Percentiles rank a stretch among this genome's conserved stretches.
Evolutionary conservation across 2,888 invertebrate genomes (phyloP).

Genomic region (Biston betularia): DNA sequence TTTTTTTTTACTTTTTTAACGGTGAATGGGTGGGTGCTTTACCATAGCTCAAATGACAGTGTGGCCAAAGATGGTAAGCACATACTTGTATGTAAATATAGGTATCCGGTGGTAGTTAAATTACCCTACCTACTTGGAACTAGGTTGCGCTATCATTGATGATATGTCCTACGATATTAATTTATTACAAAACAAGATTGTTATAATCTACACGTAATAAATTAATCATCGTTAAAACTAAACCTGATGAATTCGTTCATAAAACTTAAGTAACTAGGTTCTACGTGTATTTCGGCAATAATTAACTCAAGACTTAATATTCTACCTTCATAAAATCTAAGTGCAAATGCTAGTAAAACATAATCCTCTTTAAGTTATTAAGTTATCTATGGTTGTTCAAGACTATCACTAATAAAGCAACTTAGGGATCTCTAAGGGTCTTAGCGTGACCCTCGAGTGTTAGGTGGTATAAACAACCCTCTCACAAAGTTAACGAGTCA

Average conservation of each 20-base stretch:
- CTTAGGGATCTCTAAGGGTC: conserved; percentile 18
- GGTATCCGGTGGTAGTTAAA: no score
- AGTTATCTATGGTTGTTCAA: conserved; percentile 26
- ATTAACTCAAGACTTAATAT: conserved; percentile 17
- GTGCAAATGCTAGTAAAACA: conserved; percentile 19
- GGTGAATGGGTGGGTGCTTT: no score
- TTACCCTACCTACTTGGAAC: no score
- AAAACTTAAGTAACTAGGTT: neutral
- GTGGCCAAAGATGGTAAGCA: no score
- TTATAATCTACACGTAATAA: neutral
- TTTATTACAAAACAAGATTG: no score
- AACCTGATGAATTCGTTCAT: neutral
- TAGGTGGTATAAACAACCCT: conserved; percentile 9
- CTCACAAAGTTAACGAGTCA: conserved; percentile 15
- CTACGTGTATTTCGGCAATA: conserved; percentile 2
- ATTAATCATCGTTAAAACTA: neutral
- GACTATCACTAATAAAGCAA: conserved; percentile 27
- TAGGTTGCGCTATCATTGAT: no score
- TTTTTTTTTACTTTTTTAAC: no score
- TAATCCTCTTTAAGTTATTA: conserved; percentile 23
- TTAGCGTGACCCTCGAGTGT: conserved; percentile 14
- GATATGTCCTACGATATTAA: no score
- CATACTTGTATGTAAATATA: no score
- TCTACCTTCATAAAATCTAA: conserved; percentile 26
- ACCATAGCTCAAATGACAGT: no score